phyloP scores from a whole-genome alignment of 2,888 invertebrate genomes.

The Ganaspis brasiliensis region DNA sequence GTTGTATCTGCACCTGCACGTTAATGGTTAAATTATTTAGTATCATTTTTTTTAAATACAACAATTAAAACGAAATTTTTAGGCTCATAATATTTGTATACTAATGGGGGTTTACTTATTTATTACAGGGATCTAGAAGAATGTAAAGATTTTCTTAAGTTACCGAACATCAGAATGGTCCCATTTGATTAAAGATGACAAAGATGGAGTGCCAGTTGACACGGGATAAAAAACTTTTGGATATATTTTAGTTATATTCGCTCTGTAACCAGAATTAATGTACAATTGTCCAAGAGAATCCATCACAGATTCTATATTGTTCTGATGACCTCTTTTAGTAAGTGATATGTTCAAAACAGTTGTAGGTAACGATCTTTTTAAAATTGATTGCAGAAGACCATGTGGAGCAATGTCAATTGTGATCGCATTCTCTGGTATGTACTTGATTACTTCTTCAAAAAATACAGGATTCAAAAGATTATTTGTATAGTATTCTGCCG shows the following conservation, averaged over 20 bases:
- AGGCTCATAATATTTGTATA: no score
- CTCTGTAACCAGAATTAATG: slow-evolving; percentile 81
- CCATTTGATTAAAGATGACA: slow-evolving; percentile 78
- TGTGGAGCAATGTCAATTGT: slow-evolving; percentile 95
- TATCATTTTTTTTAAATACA: no score
- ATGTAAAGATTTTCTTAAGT: slow-evolving; percentile 11
- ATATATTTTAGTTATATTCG: slow-evolving; percentile 82
- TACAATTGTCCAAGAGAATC: slow-evolving; percentile 82
- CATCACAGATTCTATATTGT: slow-evolving; percentile 75
- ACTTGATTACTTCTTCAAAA: slow-evolving; percentile 91
- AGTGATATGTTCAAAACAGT: slow-evolving; percentile 89
- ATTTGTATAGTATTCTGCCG: slow-evolving; percentile 94
- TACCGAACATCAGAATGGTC: slow-evolving; percentile 61
- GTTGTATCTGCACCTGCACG: no score
- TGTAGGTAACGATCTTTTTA: slow-evolving; percentile 87
- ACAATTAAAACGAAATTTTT: no score
- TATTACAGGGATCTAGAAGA: no score
- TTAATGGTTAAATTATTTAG: no score
- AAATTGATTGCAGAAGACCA: slow-evolving; percentile 92
- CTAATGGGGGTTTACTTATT: no score
- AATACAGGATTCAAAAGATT: slow-evolving; percentile 87
- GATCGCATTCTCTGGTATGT: slow-evolving; percentile 91
- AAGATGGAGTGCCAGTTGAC: slow-evolving; percentile 82
- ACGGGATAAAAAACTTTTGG: slow-evolving; percentile 82
- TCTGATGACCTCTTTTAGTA: slow-evolving; percentile 84